phyloP scores from a whole-genome alignment of 2,113 vertebrate genomes.

The Microcebus jonahi region DNA sequence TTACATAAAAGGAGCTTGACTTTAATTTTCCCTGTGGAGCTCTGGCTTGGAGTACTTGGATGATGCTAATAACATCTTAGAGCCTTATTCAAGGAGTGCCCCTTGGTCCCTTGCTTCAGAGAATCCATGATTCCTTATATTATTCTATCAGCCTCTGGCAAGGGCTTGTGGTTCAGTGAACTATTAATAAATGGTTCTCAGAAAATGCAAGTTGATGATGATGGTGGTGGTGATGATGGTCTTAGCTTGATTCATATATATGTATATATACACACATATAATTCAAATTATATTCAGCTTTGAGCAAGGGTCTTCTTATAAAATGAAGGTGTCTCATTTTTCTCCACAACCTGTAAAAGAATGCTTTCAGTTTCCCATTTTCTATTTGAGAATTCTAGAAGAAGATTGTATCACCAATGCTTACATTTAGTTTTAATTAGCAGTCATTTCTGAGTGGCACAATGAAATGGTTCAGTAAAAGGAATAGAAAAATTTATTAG shows the following conservation, averaged over 20 bases:
- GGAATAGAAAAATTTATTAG: background rate
- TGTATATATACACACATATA: background rate
- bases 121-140: background rate
- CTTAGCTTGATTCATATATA: background rate
- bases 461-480: slow-evolving; percentile 32
- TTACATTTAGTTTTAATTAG: slow-evolving; percentile 44
- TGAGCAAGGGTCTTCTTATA: background rate
- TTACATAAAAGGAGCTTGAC: background rate
- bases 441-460: background rate
- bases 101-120: background rate
- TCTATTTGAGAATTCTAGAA: slow-evolving; percentile 13
- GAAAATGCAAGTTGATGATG: background rate
- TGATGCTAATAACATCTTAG: background rate
- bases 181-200: background rate
- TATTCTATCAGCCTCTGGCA: background rate
- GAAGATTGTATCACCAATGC: background rate
- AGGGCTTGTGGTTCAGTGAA: background rate
- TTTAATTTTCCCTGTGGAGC: background rate
- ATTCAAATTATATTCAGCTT: slow-evolving; percentile 20
- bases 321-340: background rate
- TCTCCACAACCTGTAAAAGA: background rate
- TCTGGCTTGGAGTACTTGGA: background rate
- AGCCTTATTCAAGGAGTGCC: background rate
- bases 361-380: slow-evolving; percentile 6
- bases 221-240: background rate